These are phyloP conservation scores for Aradophagus sp. DNA, from an alignment of 1,140 invertebrate species.

Conservation along the genomic window DNA sequence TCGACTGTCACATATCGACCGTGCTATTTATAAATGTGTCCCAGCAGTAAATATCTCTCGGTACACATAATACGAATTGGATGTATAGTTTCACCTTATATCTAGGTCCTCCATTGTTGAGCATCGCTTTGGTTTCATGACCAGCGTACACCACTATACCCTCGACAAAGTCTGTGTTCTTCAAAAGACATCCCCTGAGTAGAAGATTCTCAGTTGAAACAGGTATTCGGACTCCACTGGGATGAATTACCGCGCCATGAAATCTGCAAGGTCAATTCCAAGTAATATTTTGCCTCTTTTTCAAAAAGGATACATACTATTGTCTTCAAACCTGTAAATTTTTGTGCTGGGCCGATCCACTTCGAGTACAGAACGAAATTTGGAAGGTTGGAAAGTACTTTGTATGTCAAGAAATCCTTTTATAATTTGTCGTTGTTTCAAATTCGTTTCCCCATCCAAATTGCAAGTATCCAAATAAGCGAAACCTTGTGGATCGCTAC, in stretches of 20 bases:
- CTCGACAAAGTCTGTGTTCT: conserved; percentile 95
- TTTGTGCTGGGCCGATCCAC: conserved; percentile 95
- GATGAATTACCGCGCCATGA: conserved; percentile 90
- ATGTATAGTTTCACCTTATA: conserved; percentile 80
- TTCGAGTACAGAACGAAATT: conserved; percentile 89
- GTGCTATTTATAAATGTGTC: no score
- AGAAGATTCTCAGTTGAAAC: conserved; percentile 95
- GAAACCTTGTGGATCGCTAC: conserved; percentile 93
- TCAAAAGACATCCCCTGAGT: conserved; percentile 93
- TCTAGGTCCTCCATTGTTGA: conserved; percentile 96
- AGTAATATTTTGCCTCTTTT: no score
- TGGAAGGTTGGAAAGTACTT: conserved; percentile 83
- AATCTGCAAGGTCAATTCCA: conserved; percentile 81
- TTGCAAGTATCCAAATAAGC: conserved; percentile 99
- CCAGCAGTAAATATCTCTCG: no score
- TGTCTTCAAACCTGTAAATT: conserved; percentile 81
- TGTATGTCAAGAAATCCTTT: conserved; percentile 80
- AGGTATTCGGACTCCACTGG: conserved; percentile 85
- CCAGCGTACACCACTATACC: conserved; percentile 98
- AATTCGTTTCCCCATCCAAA: conserved; percentile 99
- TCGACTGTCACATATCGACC: no score
- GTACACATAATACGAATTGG: not conserved
- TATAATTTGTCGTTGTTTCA: conserved; percentile 94
- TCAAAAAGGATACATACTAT: not conserved
- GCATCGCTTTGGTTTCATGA: conserved; percentile 98